These are phyloP conservation scores for Alectoris magna DNA, from an alignment of 2,797 vertebrate genomes.

Conservation along the genomic window DNA sequence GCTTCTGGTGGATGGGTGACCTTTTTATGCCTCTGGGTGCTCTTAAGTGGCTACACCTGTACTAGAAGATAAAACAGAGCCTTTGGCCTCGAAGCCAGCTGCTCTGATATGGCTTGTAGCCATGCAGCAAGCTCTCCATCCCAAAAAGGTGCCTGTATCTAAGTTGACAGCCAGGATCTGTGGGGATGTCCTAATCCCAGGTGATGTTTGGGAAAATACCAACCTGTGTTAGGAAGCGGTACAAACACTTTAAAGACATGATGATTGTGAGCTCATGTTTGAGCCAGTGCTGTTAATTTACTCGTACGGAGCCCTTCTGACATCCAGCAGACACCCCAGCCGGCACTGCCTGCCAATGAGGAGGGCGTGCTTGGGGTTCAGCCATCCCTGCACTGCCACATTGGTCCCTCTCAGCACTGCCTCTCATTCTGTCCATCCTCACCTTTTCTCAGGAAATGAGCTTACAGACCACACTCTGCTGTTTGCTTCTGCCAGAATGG, in stretches of 20 bases:
- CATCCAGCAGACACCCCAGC: not conserved
- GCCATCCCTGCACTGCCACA: not conserved
- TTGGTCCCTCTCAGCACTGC: not conserved
- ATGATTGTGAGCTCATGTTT: not conserved
- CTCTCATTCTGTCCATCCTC: not conserved
- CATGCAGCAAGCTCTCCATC: not conserved
- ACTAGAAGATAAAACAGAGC: not conserved
- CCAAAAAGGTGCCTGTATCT: not conserved
- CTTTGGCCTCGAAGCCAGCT: not conserved
- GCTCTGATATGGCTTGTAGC: not conserved
- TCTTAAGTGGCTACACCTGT: not conserved
- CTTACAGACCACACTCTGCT: not conserved
- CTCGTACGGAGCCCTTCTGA: not conserved
- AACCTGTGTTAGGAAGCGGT: not conserved
- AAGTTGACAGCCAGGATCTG: not conserved
- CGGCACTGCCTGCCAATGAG: not conserved
- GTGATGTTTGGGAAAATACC: not conserved
- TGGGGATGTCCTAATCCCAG: not conserved
- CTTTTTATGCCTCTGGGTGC: not conserved
- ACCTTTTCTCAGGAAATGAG: not conserved
- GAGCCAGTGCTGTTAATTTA: not conserved
- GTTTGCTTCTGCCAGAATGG: not conserved
- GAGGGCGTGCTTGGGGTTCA: not conserved
- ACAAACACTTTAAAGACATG: not conserved
- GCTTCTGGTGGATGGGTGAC: not conserved